These are phyloP conservation scores for Caenorhabditis brenneri DNA, from an alignment of 1,140 invertebrate genomes.

Conservation along the genomic window DNA sequence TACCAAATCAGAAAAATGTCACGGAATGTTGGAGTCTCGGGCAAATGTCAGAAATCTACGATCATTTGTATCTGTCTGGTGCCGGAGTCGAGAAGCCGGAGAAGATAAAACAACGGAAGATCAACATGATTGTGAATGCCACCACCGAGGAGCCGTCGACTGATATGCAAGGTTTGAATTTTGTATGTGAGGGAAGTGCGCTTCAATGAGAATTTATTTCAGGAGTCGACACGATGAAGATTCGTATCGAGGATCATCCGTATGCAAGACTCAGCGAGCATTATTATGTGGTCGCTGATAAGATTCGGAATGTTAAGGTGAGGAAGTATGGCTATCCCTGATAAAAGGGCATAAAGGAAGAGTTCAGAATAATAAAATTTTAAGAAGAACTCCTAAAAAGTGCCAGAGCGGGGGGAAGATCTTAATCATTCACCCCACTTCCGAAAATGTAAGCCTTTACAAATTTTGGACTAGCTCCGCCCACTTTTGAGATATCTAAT, in stretches of 20 bases:
- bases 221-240: slow-evolving; percentile 75
- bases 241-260: slow-evolving; percentile 78
- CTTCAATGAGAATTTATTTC: neutral
- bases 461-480: too few relatives aligned
- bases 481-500: too few relatives aligned
- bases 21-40: slow-evolving; percentile 57
- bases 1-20: slow-evolving; percentile 26
- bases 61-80: slow-evolving; percentile 76
- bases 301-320: slow-evolving; percentile 72
- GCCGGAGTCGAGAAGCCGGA: slow-evolving; percentile 75
- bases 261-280: slow-evolving; percentile 77
- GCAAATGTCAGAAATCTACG: slow-evolving; percentile 73
- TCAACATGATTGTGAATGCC: slow-evolving; percentile 81
- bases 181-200: neutral
- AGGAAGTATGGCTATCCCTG: neutral
- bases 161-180: slow-evolving; percentile 66
- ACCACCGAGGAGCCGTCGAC: slow-evolving; percentile 82
- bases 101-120: slow-evolving; percentile 73
- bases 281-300: slow-evolving; percentile 80
- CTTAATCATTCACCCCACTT: too few relatives aligned
- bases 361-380: neutral
- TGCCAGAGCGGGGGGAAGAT: too few relatives aligned
- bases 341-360: too few relatives aligned
- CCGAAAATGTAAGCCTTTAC: too few relatives aligned
- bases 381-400: too few relatives aligned